Base-by-base conservation (phyloP, 2,888 invertebrate species). In the Ctenicera cuprea region DNA sequence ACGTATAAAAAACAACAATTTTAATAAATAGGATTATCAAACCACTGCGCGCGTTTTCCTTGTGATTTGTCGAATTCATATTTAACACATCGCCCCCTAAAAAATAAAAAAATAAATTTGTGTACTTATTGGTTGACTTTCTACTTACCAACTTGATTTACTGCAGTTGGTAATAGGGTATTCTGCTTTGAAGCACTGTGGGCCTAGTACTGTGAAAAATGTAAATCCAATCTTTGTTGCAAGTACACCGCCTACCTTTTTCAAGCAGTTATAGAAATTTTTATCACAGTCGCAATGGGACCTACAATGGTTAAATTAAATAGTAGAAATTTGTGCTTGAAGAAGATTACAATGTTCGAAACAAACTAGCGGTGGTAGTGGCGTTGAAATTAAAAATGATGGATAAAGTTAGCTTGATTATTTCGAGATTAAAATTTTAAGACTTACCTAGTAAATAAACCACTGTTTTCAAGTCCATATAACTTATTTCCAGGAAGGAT, bases 151-250 rank as follows among this genome's bases (percentile, higher is more conserved):
- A 26, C 88, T 88, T 61, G 85, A 83, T 76, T 86, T 84, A 8
- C 83, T 81, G 73, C 90, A 91, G 62, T 85, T 86, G 76, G 88
- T 86, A 48, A 90, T 89, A 0, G 90, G 91, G 78, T 89, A 89
- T 0, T 90, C 88, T 67, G 89, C 86, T n/a, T 90, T 87, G 85
- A 94, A 94, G 85, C 94, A 95, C 83, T 93, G 91, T 0, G 93
- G 93, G 0, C 91, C 90, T 45, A 94, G 87, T 76, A 94, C 88
- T 81, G 93, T 93, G 87, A 95, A 95, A 87, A 93, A 95, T 0
- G 93, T 92, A 30, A 89, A 87, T 0, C 93, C 93, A 52, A 93
- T 90, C 83, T 91, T 90, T 0, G 87, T 86, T 0, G 92, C 89
- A 1, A 92, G 86, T 68, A 90, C 75, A 0, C 89, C 89, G 77